A percentile compares a stretch with the other conserved stretches of the same genome.
These are phyloP conservation scores for Catharus minimus DNA, from an alignment of 2,113 vertebrate species.

Conservation along the genomic window DNA sequence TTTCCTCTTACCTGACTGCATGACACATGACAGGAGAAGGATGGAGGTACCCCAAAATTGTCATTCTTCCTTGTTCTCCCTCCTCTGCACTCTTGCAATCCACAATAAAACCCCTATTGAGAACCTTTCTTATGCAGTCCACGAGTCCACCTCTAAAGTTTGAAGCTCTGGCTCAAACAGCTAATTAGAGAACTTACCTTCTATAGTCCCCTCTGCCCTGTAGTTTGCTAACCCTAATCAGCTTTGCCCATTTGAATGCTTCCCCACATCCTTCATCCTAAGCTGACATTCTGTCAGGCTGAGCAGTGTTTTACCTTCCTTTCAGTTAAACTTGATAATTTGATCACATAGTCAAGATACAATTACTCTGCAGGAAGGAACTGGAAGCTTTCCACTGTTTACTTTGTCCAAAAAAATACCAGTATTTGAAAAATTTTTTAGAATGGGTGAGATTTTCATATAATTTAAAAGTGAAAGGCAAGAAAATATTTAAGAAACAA, in stretches of 20 bases:
- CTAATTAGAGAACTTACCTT: constrained; percentile 29
- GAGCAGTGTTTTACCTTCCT: not conserved
- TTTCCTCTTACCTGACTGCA: constrained; percentile 4
- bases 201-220: not conserved
- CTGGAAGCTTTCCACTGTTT: not conserved
- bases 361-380: not conserved
- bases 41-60: not conserved
- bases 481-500: not conserved
- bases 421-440: not conserved
- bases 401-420: not conserved
- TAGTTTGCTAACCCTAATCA: not conserved
- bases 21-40: not conserved
- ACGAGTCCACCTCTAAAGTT: not conserved
- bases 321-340: not conserved
- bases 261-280: not conserved
- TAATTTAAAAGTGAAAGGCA: not conserved
- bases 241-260: constrained; percentile 13
- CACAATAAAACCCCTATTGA: not conserved
- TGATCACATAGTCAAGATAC: not conserved
- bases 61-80: not conserved
- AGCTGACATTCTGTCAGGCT: not conserved
- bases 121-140: not conserved
- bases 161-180: not conserved
- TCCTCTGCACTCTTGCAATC: not conserved
- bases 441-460: not conserved